phyloP scores from a whole-genome alignment of 2,888 invertebrate genomes.

The Drosophila mayaguana region DNA sequence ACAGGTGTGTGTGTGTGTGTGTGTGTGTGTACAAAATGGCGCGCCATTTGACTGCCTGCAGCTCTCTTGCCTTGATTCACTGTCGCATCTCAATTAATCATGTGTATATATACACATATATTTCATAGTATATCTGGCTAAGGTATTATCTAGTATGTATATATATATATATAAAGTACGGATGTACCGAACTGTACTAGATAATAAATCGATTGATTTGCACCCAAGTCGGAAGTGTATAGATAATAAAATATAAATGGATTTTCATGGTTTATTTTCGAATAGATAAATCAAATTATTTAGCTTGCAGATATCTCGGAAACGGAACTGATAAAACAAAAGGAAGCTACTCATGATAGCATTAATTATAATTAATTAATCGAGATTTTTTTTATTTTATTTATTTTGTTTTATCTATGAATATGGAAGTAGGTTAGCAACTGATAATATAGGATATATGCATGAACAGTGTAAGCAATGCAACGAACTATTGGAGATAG shows the following conservation, averaged over 20 bases:
- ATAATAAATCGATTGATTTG: slow-evolving; percentile 18
- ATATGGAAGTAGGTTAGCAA: neutral
- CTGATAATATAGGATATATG: neutral
- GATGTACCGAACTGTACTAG: slow-evolving; percentile 11
- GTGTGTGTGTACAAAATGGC: slow-evolving; percentile 43
- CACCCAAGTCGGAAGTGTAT: slow-evolving; percentile 23
- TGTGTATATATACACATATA: neutral
- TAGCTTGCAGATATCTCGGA: slow-evolving; percentile 1
- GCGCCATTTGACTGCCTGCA: neutral
- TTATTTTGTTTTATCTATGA: neutral
- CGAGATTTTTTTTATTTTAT: neutral
- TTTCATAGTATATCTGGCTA: slow-evolving; percentile 2
- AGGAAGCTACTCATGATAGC: neutral
- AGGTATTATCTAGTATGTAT: slow-evolving; percentile 15
- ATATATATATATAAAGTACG: slow-evolving; percentile 8
- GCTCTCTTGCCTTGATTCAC: slow-evolving; percentile 21
- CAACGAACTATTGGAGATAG: neutral
- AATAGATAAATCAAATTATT: neutral
- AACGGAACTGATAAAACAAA: slow-evolving; percentile 30
- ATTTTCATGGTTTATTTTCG: neutral
- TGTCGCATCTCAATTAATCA: slow-evolving; percentile 23
- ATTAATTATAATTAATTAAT: slow-evolving; percentile 2
- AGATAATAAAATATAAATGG: slow-evolving; percentile 15
- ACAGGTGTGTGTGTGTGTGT: neutral
- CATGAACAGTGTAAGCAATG: neutral